These are phyloP conservation scores for Protomyctophum bolini DNA, from an alignment of 2,113 vertebrate species.

Conservation along the genomic window DNA sequence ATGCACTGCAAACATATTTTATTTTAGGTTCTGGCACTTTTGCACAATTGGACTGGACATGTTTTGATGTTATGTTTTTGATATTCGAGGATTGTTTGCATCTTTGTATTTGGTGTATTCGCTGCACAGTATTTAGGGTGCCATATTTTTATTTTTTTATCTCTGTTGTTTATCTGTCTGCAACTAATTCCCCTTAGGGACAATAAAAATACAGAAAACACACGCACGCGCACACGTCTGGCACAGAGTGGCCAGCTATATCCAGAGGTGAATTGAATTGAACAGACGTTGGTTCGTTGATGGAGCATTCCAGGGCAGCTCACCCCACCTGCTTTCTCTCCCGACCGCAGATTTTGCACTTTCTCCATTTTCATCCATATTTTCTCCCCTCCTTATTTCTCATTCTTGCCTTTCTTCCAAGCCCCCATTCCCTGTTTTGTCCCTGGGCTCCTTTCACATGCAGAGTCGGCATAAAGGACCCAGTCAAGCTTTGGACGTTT, in stretches of 20 bases:
- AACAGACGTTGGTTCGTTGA: slow-evolving; percentile 11
- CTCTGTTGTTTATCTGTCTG: no score
- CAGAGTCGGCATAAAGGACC: background rate
- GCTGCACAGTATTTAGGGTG: no score
- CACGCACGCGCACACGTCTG: slow-evolving; percentile 24
- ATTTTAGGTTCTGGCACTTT: no score
- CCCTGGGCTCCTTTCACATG: slow-evolving; percentile 32
- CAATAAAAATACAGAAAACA: background rate
- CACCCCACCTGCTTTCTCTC: slow-evolving; percentile 44
- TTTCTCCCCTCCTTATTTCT: slow-evolving; percentile 4
- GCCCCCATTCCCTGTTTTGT: slow-evolving; percentile 32
- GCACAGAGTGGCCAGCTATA: slow-evolving; percentile 5
- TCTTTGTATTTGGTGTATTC: no score
- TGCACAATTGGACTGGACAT: background rate
- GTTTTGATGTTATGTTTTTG: background rate
- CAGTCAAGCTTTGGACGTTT: slow-evolving; percentile 32
- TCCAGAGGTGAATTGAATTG: slow-evolving; percentile 35
- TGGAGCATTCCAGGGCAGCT: slow-evolving; percentile 8
- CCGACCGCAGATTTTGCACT: slow-evolving; percentile 35
- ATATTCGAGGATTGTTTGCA: no score
- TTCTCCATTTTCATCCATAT: slow-evolving; percentile 26
- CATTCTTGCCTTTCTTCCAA: slow-evolving; percentile 50
- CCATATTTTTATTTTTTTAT: no score
- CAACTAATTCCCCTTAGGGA: no score
- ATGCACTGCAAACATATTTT: no score